Evolutionary conservation across 2,797 vertebrate species (phyloP).

Genomic region (Danio tinwini): DNA sequence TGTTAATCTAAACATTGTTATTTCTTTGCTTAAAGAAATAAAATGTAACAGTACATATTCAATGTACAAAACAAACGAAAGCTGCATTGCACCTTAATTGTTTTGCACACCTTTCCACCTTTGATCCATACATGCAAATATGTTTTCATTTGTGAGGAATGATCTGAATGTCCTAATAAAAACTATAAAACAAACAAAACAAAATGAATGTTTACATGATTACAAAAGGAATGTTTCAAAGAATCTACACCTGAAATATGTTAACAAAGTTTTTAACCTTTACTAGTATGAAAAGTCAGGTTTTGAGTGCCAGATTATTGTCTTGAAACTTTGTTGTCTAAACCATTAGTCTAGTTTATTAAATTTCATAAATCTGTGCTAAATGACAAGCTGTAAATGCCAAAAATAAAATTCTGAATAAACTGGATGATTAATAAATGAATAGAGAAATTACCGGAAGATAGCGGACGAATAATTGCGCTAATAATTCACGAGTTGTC

Average conservation of each 20-base stretch:
- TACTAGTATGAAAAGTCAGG: no score
- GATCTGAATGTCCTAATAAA: neutral
- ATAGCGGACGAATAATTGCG: neutral
- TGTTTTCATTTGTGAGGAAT: neutral
- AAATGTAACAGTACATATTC: no score
- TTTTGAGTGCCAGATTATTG: no score
- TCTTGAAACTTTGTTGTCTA: no score
- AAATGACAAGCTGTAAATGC: neutral
- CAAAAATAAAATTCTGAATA: neutral
- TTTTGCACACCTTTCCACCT: no score
- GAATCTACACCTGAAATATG: neutral
- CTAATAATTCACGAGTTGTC: constrained; percentile 1
- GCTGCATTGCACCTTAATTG: no score
- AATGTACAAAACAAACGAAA: no score
- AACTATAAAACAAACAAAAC: neutral
- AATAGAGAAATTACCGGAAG: neutral
- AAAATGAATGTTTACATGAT: neutral
- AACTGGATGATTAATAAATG: neutral
- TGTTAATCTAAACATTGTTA: no score
- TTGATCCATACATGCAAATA: neutral
- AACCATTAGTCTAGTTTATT: no score
- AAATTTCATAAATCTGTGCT: neutral
- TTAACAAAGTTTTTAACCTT: neutral
- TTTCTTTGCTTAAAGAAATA: no score
- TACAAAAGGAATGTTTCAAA: neutral